Percentiles rank a stretch among this genome's conserved stretches.
phyloP scores from a whole-genome alignment of 1,140 invertebrate genomes.

The Paraescarpia echinospica region DNA sequence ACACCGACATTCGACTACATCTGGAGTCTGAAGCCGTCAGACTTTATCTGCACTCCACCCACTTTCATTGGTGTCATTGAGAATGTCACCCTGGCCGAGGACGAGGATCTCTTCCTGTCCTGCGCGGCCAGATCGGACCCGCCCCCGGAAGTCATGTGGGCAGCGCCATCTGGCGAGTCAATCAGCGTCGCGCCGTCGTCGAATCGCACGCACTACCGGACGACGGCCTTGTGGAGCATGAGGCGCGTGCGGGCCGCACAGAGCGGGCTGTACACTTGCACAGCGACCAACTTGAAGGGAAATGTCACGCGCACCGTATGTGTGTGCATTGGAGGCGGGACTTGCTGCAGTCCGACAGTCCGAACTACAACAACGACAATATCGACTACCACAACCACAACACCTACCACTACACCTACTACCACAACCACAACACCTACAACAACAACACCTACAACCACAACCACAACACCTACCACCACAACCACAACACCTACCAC shows the following conservation, averaged over 20 bases:
- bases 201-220: constrained; percentile 9
- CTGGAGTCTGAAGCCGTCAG: neutral
- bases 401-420: too few species aligned
- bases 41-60: constrained; percentile 24
- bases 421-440: too few species aligned
- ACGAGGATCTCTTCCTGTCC: neutral
- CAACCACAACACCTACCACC: too few species aligned
- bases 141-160: constrained; percentile 21
- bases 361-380: neutral
- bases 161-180: constrained; percentile 19
- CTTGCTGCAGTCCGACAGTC: neutral
- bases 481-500: too few species aligned
- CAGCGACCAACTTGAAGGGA: constrained; percentile 13
- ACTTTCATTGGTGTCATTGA: neutral
- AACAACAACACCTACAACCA: too few species aligned
- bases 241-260: neutral
- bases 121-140: constrained; percentile 21
- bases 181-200: constrained; percentile 20
- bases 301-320: neutral
- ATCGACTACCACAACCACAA: too few species aligned
- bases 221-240: constrained; percentile 14
- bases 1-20: neutral
- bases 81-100: neutral
- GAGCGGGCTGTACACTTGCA: constrained; percentile 26
- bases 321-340: neutral